A percentile compares a stretch with the other conserved stretches of the same genome.
phyloP scores from a whole-genome alignment of 1,140 invertebrate species.

The Ridgeia piscesae region DNA sequence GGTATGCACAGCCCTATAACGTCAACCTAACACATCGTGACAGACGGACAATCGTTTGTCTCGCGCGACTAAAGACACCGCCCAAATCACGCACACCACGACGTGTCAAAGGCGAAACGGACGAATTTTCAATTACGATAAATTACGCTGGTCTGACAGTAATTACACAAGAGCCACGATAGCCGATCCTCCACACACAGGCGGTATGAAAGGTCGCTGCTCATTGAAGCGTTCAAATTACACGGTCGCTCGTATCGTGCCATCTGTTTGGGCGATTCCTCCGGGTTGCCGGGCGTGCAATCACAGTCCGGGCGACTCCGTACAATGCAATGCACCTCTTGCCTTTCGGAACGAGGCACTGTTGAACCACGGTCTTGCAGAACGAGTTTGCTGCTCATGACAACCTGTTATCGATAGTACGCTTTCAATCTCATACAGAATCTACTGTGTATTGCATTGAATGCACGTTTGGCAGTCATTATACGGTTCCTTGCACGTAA shows the following conservation, averaged over 20 bases:
- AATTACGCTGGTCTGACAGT: no score
- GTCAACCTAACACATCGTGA: no score
- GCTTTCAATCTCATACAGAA: background rate
- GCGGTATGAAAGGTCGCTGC: background rate
- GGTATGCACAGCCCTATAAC: no score
- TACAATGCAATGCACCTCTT: background rate
- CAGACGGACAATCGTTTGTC: no score
- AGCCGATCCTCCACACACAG: background rate
- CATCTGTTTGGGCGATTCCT: background rate
- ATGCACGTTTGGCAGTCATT: background rate
- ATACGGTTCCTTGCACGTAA: background rate
- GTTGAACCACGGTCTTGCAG: background rate
- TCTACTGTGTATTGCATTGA: background rate
- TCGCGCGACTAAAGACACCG: no score
- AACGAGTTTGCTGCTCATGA: background rate
- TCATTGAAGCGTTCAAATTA: background rate
- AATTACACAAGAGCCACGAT: background rate
- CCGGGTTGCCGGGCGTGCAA: background rate
- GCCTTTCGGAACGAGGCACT: background rate
- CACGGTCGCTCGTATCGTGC: background rate
- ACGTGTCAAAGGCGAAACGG: background rate
- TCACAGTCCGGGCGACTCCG: background rate
- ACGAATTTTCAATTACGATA: background rate
- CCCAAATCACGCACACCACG: background rate
- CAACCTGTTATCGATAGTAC: background rate